Percentiles rank a stretch among this genome's conserved stretches.
phyloP scores from a whole-genome alignment of 2,888 invertebrate genomes.

The Disparrhopalites patrizii region DNA sequence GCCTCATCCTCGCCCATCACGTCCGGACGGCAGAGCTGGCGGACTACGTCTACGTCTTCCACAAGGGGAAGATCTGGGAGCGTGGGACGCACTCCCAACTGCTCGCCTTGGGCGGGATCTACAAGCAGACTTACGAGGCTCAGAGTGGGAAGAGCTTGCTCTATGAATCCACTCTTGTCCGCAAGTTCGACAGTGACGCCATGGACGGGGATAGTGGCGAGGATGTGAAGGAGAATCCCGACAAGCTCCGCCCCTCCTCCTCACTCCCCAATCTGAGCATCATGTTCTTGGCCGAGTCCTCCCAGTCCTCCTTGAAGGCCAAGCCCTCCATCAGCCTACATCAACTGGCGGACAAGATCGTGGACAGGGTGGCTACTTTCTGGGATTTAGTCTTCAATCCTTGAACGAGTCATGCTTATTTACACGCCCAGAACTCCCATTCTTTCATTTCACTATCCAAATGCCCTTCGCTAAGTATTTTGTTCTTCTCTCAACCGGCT shows the following conservation, averaged over 20 bases:
- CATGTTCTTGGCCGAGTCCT: neutral
- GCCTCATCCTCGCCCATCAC: neutral
- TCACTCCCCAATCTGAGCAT: neutral
- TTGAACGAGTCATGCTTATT: too few species aligned
- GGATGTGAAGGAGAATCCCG: too few species aligned
- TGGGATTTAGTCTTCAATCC: too few species aligned
- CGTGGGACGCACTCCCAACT: neutral
- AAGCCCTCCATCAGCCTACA: neutral
- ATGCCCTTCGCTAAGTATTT: too few species aligned
- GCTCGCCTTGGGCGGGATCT: neutral
- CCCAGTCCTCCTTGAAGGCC: neutral
- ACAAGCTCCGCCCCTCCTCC: neutral
- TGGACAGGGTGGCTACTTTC: too few species aligned
- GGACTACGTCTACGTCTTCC: neutral
- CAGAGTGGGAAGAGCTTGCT: neutral
- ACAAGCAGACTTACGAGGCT: conserved; percentile 5
- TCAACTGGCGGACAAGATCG: neutral
- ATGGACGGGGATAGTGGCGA: neutral
- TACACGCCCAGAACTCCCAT: too few species aligned
- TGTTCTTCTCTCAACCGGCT: too few species aligned
- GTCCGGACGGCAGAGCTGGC: neutral
- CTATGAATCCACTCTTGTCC: neutral
- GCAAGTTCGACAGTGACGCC: neutral
- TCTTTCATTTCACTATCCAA: too few species aligned
- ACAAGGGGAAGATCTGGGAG: neutral